phyloP scores from a whole-genome alignment of 2,113 vertebrate genomes.

The Patagioenas fasciata region DNA sequence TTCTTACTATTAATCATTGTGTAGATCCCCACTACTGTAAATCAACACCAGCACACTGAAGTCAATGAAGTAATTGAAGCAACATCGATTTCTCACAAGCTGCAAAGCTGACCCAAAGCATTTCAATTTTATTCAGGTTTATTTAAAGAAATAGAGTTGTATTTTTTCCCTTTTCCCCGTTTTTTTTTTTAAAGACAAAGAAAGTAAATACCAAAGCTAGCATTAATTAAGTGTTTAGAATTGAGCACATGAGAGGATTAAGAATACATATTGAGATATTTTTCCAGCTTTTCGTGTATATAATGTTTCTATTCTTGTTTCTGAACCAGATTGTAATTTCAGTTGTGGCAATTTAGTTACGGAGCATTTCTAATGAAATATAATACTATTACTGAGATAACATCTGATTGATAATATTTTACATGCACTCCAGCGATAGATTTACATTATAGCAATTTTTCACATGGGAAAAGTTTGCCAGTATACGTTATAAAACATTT shows the following conservation, averaged over 20 bases:
- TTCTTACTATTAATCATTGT: constrained; percentile 31
- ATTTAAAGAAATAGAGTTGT: background rate
- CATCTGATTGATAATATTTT: background rate
- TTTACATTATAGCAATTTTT: background rate
- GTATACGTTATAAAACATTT: background rate
- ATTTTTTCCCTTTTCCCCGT: background rate
- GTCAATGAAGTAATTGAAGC: constrained; percentile 22
- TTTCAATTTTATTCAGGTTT: background rate
- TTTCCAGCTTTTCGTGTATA: background rate
- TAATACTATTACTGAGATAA: background rate
- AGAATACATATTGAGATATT: background rate
- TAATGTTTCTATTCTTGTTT: background rate
- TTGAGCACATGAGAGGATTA: background rate
- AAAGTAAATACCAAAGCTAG: background rate
- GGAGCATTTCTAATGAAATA: background rate
- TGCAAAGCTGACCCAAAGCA: constrained; percentile 2
- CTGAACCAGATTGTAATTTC: background rate
- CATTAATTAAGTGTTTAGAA: background rate
- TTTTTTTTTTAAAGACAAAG: background rate
- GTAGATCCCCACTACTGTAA: constrained; percentile 2
- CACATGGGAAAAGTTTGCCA: background rate
- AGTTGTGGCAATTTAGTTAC: background rate
- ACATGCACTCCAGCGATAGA: background rate
- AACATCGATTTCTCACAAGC: constrained; percentile 52
- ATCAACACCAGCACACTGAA: constrained; percentile 21